Conservation (phyloP, 2,113 vertebrate species). For the Anguilla japonica region DNA sequence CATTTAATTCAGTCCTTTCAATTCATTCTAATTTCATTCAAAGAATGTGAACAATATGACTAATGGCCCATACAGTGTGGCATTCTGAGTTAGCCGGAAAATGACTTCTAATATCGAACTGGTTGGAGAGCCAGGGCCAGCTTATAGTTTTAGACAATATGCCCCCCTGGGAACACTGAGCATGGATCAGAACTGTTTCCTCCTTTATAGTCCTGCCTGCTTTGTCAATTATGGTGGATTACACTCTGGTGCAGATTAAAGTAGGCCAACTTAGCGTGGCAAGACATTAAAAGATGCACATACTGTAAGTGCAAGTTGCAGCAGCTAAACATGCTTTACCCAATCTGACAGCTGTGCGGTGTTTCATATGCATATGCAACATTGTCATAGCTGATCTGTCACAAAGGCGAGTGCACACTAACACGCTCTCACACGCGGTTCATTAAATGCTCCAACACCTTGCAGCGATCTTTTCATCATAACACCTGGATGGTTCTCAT, state of each 20-base stretch:
- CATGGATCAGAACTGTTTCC: constrained; percentile 14
- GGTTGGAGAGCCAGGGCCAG: background rate
- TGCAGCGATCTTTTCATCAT: background rate
- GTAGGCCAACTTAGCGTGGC: constrained; percentile 25
- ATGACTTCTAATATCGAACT: background rate
- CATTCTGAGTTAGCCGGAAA: background rate
- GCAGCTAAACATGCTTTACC: background rate
- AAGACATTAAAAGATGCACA: constrained; percentile 38
- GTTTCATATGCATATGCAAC: background rate
- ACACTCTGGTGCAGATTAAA: constrained; percentile 6
- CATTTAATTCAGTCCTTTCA: background rate
- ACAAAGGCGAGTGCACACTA: background rate
- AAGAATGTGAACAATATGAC: background rate
- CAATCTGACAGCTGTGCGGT: background rate
- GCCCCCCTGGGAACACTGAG: background rate
- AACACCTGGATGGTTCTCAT: background rate
- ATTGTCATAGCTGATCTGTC: background rate
- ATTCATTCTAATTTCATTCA: background rate
- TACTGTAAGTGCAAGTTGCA: background rate
- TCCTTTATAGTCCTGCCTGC: constrained; percentile 22
- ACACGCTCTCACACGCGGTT: background rate
- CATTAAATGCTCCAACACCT: background rate
- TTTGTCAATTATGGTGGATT: constrained; percentile 18
- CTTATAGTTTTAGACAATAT: background rate
- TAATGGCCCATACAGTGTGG: background rate